A percentile compares a stretch with the other conserved stretches of the same genome.
phyloP scores from a whole-genome alignment of 2,113 vertebrate genomes.

The Caranx ignobilis region DNA sequence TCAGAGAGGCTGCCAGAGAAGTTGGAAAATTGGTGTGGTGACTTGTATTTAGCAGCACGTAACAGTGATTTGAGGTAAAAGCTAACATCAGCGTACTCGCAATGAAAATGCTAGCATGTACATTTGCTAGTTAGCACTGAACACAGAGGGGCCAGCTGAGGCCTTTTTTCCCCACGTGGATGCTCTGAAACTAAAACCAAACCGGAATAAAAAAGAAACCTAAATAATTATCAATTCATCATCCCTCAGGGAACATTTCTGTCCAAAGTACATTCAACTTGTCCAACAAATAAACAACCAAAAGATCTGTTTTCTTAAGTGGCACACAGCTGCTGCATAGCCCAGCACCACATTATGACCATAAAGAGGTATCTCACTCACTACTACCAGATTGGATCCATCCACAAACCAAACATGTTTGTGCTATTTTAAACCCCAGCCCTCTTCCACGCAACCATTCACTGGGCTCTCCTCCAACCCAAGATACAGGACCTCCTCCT shows the following conservation, averaged over 20 bases:
- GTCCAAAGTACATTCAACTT: background rate
- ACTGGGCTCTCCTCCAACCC: slow-evolving; percentile 63
- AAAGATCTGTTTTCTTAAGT: background rate
- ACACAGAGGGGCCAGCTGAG: background rate
- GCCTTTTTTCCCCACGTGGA: background rate
- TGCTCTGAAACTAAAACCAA: background rate
- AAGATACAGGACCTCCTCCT: slow-evolving; percentile 59
- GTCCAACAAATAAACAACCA: background rate
- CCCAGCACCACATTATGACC: background rate
- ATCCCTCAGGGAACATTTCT: background rate
- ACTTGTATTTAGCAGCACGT: background rate
- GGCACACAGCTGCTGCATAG: background rate
- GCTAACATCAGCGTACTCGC: background rate
- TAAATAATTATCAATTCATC: background rate
- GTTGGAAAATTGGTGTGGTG: background rate
- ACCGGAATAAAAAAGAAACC: background rate
- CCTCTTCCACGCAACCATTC: slow-evolving; percentile 47
- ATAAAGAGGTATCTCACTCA: background rate
- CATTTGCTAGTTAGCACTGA: background rate
- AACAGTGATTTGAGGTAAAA: background rate
- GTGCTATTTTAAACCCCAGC: slow-evolving; percentile 73
- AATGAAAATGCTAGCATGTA: background rate
- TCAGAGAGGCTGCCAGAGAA: background rate
- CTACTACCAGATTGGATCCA: slow-evolving; percentile 21
- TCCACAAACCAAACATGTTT: slow-evolving; percentile 48